Evolutionary conservation across 2,797 vertebrate genomes (phyloP), one percentile per base, ranked within the genome.

Genomic region (Rallus crepitans): DNA sequence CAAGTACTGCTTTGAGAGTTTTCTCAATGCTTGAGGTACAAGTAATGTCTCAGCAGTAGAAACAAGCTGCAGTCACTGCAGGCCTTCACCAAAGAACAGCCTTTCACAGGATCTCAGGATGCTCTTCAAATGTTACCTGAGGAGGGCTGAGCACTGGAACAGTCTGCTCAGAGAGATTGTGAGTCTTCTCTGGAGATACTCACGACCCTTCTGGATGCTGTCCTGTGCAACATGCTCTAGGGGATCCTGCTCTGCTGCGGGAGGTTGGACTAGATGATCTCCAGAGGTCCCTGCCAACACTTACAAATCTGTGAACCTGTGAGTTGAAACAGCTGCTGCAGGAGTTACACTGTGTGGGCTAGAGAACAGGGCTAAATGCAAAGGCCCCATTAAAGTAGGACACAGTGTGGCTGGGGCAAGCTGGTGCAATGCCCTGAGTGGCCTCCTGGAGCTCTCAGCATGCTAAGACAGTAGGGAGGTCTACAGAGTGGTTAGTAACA

Each of bases 351-450:
- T 69, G 28, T 9, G 37, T 47, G 28, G 42, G 27, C 24, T 82
- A 16, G 56, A 64, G 47, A n/a, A 6, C 20, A 8, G 28, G 27
- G 20, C n/a, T 70, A 27, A 71, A 50, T 11, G 50, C 37, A 25
- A 47, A 48, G 37, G 47, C 28, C 0, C 0, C 3, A 0, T 65
- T 53, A n/a, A 66, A 28, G 9, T 10, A 30, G 80, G 53, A 42
- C 17, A 1, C 1, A 7, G 33, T 1, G 23, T 7, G 31, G 79
- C 50, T 57, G 48, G 35, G 69, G 15, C 59, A 69, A 57, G 79
- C 40, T 50, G 27, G 45, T 7, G 47, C 53, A 50, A 9, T 0
- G 0, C 59, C 12, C 27, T 0, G 0, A 6, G 45, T n/a, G 52
- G 75, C 57, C 57, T 72, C 17, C 37, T 69, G 84, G 64, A 89